Base-by-base conservation (phyloP, 1,140 invertebrate genomes). In the Drosophila micromelanica region DNA sequence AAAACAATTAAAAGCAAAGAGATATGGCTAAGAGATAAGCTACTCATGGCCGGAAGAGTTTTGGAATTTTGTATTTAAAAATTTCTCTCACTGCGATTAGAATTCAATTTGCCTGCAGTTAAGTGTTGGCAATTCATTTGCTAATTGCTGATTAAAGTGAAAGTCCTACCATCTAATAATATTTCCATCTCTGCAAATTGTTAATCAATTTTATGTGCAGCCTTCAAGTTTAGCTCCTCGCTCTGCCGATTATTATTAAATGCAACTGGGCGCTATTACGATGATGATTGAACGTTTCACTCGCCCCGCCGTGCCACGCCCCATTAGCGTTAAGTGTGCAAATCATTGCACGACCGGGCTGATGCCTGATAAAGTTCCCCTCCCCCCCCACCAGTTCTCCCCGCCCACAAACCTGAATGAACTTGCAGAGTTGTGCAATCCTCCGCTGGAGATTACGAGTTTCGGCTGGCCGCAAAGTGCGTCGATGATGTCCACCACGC, bases 131-230 rank as follows among this genome's bases (percentile, higher is more conserved):
- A 61, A 56, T 57, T 62, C 62, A 59, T 73, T 55, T 56, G n/a
- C 56, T 60, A 70, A 70, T 63, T 62, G 38, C 37, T 80, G 77
- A 73, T 63, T 64, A 85, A 74, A 80, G 81, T 80, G 81, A 86
- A 84, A 84, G 81, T 76, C 69, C n/a, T n/a, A 37, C 38, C 32
- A 2, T 32, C 55, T 30, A 20, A 45, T 51, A 62, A 84, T 23
- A 35, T 72, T 76, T 68, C 57, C 61, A 72, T 38, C 55, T 49
- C 43, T 48, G 49, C 20, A 51, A 73, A 77, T 80, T 38, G 78
- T 37, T 86, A 86, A 86, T 85, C 81, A 86, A 77, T 86, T 85
- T 86, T 73, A 67, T 72, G 62, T 61, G 64, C 57, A 46, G 48
- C 55, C 55, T 80, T 73, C 59, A 64, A 45, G 42, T 42, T 27